These are phyloP conservation scores for Phenganax stokvisi DNA, from an alignment of 92 coral and sea anemone species.

Conservation along the genomic window DNA sequence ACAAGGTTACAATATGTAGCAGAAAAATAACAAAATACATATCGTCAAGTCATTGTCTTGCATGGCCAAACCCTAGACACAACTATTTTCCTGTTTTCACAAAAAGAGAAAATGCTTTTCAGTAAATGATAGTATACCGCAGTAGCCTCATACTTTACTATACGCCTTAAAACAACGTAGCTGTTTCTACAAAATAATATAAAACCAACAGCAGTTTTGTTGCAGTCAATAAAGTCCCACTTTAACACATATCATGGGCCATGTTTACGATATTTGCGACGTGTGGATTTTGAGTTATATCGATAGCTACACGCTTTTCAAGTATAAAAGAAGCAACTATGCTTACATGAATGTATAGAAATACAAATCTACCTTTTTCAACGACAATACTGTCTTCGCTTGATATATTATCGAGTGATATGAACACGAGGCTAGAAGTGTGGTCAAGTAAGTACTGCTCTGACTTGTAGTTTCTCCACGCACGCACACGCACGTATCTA, in stretches of 20 bases:
- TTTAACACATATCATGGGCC: neutral
- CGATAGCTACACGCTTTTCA: neutral
- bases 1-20: neutral
- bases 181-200: neutral
- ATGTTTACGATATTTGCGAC: too few relatives aligned
- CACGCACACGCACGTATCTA: neutral
- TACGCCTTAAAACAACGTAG: neutral
- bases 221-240: neutral
- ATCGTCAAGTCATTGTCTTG: conserved; percentile 4
- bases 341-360: neutral
- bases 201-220: neutral
- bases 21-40: neutral
- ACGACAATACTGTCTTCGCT: conserved; percentile 9
- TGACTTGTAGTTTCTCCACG: conserved; percentile 9
- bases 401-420: conserved; percentile 11
- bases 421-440: conserved; percentile 26
- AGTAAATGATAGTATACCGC: neutral
- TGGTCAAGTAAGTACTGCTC: neutral
- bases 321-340: neutral
- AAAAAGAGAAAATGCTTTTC: neutral
- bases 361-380: conserved; percentile 25
- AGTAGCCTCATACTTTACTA: neutral
- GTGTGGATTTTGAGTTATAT: too few relatives aligned
- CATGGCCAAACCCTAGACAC: conserved; percentile 6
- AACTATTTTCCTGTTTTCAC: neutral